These are phyloP conservation scores for Tipula lateralis DNA, from an alignment of 2,888 invertebrate species.

Conservation along the genomic window DNA sequence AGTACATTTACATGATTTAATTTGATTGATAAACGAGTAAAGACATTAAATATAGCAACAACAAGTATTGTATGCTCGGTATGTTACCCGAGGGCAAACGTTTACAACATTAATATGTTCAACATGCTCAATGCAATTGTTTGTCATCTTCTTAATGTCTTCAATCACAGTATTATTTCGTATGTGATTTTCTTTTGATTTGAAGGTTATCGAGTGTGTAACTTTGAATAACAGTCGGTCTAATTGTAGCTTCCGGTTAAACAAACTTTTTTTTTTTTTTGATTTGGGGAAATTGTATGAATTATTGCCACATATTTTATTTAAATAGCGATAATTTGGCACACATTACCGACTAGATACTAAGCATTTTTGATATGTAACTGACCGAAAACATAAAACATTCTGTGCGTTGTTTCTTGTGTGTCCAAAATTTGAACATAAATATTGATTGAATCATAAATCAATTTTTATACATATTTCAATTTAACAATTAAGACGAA, in stretches of 20 bases:
- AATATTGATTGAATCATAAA: not conserved
- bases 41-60: not conserved
- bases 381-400: not conserved
- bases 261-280: not conserved
- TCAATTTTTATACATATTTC: not conserved
- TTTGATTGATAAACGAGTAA: constrained; percentile 1
- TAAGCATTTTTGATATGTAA: not conserved
- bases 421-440: not conserved
- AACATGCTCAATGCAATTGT: not conserved
- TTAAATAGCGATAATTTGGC: not conserved
- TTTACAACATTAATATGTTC: not conserved
- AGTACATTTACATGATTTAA: not conserved
- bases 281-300: not conserved
- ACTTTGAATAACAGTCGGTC: not conserved
- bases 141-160: not conserved
- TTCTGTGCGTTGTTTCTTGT: no score
- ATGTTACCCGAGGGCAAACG: not conserved
- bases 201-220: not conserved
- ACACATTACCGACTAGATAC: not conserved
- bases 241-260: not conserved
- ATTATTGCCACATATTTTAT: not conserved
- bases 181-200: not conserved
- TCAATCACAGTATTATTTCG: not conserved
- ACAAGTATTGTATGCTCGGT: not conserved
- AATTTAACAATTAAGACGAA: not conserved